Base-by-base conservation (phyloP, 2,888 invertebrate genomes). In the Oxyteleia sp. region DNA sequence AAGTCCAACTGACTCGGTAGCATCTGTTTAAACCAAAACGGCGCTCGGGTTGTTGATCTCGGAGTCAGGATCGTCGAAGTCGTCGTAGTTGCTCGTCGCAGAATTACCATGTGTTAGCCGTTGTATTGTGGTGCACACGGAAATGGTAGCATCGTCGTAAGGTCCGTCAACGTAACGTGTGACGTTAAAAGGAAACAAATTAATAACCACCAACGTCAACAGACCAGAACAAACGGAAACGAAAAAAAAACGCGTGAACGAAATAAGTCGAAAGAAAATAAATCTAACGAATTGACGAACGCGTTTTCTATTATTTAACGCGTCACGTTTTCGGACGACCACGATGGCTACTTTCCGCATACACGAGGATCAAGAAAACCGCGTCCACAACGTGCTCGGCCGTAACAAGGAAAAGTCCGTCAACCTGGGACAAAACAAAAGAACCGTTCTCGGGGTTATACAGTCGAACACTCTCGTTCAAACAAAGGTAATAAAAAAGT, bases 341-440 rank as follows among this genome's bases (percentile, higher is more conserved):
- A 74, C 69, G 63, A 96, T 97, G 97, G 96, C 96, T 93, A 95
- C 95, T 88, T 96, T 97, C 93, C 95, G 95, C 94, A 96, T 97
- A 91, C 96, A 96, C 93, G 96, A 96, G 93, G 97, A 97, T 94
- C 96, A 96, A 93, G 97, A 97, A 94, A 97, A 97, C 93, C 69
- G 61, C 13, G 55, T 38, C 0, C 43, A 63, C 29, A 78, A 69
- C 13, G 26, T 29, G 4, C 47, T 87, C 18, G 94, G 94, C 82
- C 93, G 94, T 63, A 94, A 94, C 86, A 95, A 95, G 92, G 95
- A 95, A 84, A 94, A 93, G 13, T 4, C 16, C 13, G 11, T n/a
- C 0, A 71, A 29, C 35, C 29, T 2, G n/a, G 51, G 2, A 51
- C 89, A 88, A 78, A 85, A 85, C 51, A 96, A 96, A 93, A 94